These are phyloP conservation scores for Pachypanchax playfairii DNA, from an alignment of 2,113 vertebrate species.

Conservation along the genomic window DNA sequence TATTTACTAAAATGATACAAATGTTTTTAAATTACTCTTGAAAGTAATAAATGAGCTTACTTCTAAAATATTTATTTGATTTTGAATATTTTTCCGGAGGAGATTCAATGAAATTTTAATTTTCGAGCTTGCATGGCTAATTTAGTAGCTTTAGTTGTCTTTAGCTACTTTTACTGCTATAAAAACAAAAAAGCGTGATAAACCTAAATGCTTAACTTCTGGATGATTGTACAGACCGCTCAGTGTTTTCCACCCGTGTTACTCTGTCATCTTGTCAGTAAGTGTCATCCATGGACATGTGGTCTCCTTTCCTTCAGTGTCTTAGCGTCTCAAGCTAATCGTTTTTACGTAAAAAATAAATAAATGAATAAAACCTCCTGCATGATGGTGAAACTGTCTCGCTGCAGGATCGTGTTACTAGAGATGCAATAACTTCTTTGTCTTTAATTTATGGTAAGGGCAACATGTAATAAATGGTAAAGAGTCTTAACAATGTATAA, in stretches of 20 bases:
- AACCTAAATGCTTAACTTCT: slow-evolving; percentile 29
- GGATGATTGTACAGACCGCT: slow-evolving; percentile 42
- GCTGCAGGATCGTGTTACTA: slow-evolving; percentile 64
- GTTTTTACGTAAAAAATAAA: slow-evolving; percentile 28
- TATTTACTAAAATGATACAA: background rate
- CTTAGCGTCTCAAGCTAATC: slow-evolving; percentile 60
- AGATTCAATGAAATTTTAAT: slow-evolving; percentile 19
- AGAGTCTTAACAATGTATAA: slow-evolving; percentile 74
- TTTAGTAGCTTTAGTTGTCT: slow-evolving; percentile 19
- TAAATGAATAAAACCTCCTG: slow-evolving; percentile 41
- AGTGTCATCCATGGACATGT: slow-evolving; percentile 61
- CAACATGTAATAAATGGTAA: slow-evolving; percentile 73
- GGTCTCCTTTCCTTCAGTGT: slow-evolving; percentile 57
- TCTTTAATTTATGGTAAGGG: slow-evolving; percentile 65
- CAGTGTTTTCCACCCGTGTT: slow-evolving; percentile 41
- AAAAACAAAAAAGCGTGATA: background rate
- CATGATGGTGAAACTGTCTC: slow-evolving; percentile 37
- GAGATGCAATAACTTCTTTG: slow-evolving; percentile 81
- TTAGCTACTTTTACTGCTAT: slow-evolving; percentile 18
- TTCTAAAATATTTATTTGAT: slow-evolving; percentile 3
- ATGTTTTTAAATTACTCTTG: slow-evolving; percentile 19
- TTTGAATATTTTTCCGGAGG: background rate
- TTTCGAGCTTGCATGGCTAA: slow-evolving; percentile 40
- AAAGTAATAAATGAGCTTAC: slow-evolving; percentile 6
- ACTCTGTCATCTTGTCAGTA: slow-evolving; percentile 55